phyloP scores from a whole-genome alignment of 2,113 vertebrate species.

The Polyodon spathula region DNA sequence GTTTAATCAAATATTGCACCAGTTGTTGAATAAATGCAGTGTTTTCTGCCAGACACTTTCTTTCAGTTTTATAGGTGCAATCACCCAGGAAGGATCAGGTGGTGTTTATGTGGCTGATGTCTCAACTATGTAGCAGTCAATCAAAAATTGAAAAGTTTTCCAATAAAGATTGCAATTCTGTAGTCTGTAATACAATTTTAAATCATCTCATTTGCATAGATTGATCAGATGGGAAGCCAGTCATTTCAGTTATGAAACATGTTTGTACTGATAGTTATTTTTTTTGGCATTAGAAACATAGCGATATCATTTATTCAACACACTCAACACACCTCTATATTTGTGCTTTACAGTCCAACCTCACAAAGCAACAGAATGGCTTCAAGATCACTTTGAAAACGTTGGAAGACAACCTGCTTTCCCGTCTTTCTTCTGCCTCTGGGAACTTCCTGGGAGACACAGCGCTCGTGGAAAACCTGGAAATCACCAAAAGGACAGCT shows the following conservation, averaged over 20 bases:
- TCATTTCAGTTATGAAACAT: slow-evolving; percentile 34
- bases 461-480: slow-evolving; percentile 80
- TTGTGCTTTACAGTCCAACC: slow-evolving; percentile 64
- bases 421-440: slow-evolving; percentile 81
- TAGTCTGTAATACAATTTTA: no score
- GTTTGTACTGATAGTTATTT: slow-evolving; percentile 21
- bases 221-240: slow-evolving; percentile 13
- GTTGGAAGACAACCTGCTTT: slow-evolving; percentile 82
- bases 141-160: neutral
- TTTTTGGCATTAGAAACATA: slow-evolving; percentile 22
- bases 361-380: slow-evolving; percentile 87
- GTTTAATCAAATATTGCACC: neutral
- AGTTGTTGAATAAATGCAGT: neutral
- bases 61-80: neutral
- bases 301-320: neutral
- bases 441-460: slow-evolving; percentile 88
- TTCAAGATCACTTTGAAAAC: slow-evolving; percentile 96
- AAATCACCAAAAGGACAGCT: slow-evolving; percentile 81
- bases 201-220: neutral
- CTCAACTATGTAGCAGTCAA: neutral
- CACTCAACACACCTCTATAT: slow-evolving; percentile 6
- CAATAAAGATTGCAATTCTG: neutral
- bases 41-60: neutral
- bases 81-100: neutral
- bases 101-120: neutral